These are phyloP conservation scores for Diachasmimorpha longicaudata DNA, from an alignment of 1,140 invertebrate species.

Conservation along the genomic window DNA sequence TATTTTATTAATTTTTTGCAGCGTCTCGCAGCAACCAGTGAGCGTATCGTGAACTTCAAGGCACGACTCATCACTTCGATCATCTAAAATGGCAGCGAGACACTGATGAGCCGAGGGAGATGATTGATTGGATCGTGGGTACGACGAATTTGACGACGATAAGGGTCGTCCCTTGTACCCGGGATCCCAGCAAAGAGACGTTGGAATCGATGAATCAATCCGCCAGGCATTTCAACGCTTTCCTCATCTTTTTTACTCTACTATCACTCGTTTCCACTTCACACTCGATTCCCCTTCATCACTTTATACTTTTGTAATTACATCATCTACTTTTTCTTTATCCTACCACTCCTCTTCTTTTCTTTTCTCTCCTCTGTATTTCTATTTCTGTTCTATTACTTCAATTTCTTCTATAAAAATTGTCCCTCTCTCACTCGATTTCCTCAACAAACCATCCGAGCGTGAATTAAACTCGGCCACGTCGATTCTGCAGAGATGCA, in stretches of 20 bases:
- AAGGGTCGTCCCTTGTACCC: slow-evolving; percentile 57
- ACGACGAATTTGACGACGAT: slow-evolving; percentile 48
- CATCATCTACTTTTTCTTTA: neutral
- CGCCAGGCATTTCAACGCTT: slow-evolving; percentile 1
- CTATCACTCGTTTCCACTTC: slow-evolving; percentile 1
- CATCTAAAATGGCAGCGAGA: slow-evolving; percentile 66
- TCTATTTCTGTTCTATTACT: slow-evolving; percentile 1
- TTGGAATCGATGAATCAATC: neutral
- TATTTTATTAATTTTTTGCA: slow-evolving; percentile 63
- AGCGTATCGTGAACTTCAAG: slow-evolving; percentile 89
- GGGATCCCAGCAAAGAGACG: slow-evolving; percentile 40
- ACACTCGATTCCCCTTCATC: slow-evolving; percentile 14
- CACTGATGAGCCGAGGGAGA: slow-evolving; percentile 11
- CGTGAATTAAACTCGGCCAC: neutral
- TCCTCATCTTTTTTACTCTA: slow-evolving; percentile 27
- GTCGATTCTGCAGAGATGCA: neutral
- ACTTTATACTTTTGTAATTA: neutral
- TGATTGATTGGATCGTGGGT: slow-evolving; percentile 48
- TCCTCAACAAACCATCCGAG: neutral
- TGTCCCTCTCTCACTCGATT: neutral
- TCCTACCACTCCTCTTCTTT: neutral
- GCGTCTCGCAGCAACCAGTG: slow-evolving; percentile 84
- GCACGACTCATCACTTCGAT: slow-evolving; percentile 85
- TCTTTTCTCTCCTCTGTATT: neutral
- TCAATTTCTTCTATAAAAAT: neutral